These are phyloP conservation scores for Clarias laeviceps DNA, from an alignment of 2,797 vertebrate species.

Conservation along the genomic window DNA sequence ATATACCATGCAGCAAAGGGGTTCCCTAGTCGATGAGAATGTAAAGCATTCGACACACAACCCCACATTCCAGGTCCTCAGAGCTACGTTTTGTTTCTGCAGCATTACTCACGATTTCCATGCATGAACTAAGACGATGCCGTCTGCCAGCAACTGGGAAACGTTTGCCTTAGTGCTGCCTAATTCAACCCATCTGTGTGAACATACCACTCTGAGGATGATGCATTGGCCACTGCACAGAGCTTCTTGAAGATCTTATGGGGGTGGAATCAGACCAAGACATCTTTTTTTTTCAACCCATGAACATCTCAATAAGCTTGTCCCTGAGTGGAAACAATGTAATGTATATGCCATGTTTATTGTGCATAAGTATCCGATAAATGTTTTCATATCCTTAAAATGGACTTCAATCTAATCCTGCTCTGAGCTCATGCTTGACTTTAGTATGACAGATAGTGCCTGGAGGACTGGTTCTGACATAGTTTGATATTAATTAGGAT, in stretches of 20 bases:
- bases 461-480: conserved; percentile 38
- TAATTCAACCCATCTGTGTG: conserved; percentile 57
- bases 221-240: conserved; percentile 45
- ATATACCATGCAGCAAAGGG: conserved; percentile 30
- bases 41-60: conserved; percentile 45
- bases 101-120: conserved; percentile 48
- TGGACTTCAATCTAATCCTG: conserved; percentile 34
- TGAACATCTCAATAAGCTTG: conserved; percentile 48
- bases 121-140: conserved; percentile 42
- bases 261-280: conserved; percentile 48
- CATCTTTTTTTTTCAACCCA: conserved; percentile 34
- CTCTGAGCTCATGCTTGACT: conserved; percentile 30
- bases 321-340: conserved; percentile 20
- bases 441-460: conserved; percentile 38
- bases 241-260: conserved; percentile 36
- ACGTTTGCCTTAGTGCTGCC: conserved; percentile 45
- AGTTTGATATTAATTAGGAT: conserved; percentile 45
- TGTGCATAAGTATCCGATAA: conserved; percentile 35
- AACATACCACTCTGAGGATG: conserved; percentile 49
- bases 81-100: conserved; percentile 48
- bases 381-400: conserved; percentile 39
- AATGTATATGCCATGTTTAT: conserved; percentile 35
- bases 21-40: conserved; percentile 19
- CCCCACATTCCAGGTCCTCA: conserved; percentile 37
- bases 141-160: conserved; percentile 42